phyloP scores from a whole-genome alignment of 2,113 vertebrate genomes.

The Lasiurus cinereus region DNA sequence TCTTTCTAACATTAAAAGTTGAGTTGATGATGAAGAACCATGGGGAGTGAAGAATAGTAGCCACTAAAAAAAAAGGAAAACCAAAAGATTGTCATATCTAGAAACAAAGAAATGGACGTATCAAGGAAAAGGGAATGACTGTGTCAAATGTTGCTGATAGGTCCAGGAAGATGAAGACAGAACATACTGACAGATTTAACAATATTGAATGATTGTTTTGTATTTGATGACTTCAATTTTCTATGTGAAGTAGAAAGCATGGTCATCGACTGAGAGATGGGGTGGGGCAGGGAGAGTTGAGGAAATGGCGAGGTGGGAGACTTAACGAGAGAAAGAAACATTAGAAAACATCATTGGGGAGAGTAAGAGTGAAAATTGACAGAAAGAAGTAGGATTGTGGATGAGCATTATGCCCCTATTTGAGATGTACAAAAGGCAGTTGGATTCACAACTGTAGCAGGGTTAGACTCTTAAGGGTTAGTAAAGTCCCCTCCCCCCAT shows the following conservation, averaged over 20 bases:
- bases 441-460: background rate
- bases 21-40: background rate
- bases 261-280: background rate
- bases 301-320: background rate
- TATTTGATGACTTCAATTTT: background rate
- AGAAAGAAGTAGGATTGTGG: background rate
- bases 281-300: background rate
- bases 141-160: background rate
- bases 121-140: background rate
- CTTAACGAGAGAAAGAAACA: background rate
- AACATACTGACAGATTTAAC: background rate
- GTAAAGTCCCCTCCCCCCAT: background rate
- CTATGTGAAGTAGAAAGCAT: background rate
- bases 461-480: conserved; percentile 54
- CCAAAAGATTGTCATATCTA: background rate
- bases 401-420: background rate
- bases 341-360: background rate
- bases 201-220: background rate
- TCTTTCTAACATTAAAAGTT: background rate
- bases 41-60: background rate
- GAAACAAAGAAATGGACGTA: background rate
- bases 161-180: background rate
- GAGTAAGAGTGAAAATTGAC: background rate
- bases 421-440: background rate
- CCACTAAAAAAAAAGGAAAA: background rate